Evolutionary conservation across 2,888 invertebrate genomes (phyloP).

Genomic region (Megastigmus dorsalis): DNA sequence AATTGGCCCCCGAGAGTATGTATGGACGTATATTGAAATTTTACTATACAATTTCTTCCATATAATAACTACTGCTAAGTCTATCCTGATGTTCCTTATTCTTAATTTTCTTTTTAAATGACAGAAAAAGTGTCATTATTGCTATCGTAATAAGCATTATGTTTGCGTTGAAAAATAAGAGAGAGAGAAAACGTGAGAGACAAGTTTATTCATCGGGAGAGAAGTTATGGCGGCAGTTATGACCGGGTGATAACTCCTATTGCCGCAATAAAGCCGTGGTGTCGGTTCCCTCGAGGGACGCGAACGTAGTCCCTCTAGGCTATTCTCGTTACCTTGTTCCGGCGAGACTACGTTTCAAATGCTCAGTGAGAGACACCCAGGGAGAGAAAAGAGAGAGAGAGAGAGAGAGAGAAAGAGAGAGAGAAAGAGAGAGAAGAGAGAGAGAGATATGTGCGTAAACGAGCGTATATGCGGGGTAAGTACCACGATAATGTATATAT

Average conservation of each 20-base stretch:
- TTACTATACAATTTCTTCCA: too few relatives aligned
- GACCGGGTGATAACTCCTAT: constrained; percentile 68
- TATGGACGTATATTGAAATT: too few relatives aligned
- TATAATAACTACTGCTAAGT: too few relatives aligned
- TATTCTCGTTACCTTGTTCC: constrained; percentile 53
- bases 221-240: constrained; percentile 64
- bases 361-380: too few relatives aligned
- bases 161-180: constrained; percentile 21
- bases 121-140: constrained; percentile 32
- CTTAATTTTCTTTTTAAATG: constrained; percentile 23
- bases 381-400: not conserved
- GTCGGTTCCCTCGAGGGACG: constrained; percentile 55
- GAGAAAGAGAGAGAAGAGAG: not conserved
- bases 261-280: constrained; percentile 64
- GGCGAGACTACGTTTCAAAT: constrained; percentile 39
- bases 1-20: too few relatives aligned
- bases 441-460: not conserved
- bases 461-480: not conserved
- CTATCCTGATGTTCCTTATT: constrained; percentile 19
- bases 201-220: constrained; percentile 46
- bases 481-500: constrained; percentile 33
- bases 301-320: constrained; percentile 57
- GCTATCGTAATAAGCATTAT: constrained; percentile 38
- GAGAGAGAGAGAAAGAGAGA: constrained; percentile 3
- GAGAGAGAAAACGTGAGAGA: constrained; percentile 6